Percentiles rank a stretch among this genome's conserved stretches.
These are phyloP conservation scores for Ammodytes marinus DNA, from an alignment of 2,113 vertebrate species.

Conservation along the genomic window DNA sequence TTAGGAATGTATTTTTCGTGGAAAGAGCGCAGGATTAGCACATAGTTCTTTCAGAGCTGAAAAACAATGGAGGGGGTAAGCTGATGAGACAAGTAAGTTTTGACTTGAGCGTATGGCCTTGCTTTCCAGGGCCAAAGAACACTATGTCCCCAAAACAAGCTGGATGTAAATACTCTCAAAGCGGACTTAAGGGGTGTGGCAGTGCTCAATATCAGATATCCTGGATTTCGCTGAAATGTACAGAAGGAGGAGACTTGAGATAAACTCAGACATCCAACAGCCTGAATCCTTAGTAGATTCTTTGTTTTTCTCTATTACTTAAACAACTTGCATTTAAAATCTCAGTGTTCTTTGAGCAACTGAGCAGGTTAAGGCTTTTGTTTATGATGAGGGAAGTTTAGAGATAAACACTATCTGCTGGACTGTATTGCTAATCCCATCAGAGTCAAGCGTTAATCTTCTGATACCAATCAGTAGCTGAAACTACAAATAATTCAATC, in stretches of 20 bases:
- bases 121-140: constrained; percentile 62
- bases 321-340: not conserved
- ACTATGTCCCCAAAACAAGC: constrained; percentile 63
- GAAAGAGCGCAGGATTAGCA: constrained; percentile 71
- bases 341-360: not conserved
- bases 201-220: constrained; percentile 18
- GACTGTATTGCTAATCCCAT: constrained; percentile 18
- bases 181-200: constrained; percentile 7
- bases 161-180: constrained; percentile 29
- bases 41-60: constrained; percentile 57
- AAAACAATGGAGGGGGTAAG: constrained; percentile 68
- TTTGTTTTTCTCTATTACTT: constrained; percentile 3
- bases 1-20: constrained; percentile 80
- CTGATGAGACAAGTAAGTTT: constrained; percentile 56
- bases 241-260: not conserved
- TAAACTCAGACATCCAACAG: not conserved
- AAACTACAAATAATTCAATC: constrained; percentile 16
- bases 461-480: constrained; percentile 29
- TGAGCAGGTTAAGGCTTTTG: not conserved
- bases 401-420: constrained; percentile 4
- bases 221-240: constrained; percentile 30
- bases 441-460: constrained; percentile 10
- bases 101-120: constrained; percentile 54
- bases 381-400: not conserved
- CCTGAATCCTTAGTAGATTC: not conserved